These are phyloP conservation scores for Ochotona curzoniae DNA, from an alignment of 2,113 vertebrate genomes.

Conservation along the genomic window DNA sequence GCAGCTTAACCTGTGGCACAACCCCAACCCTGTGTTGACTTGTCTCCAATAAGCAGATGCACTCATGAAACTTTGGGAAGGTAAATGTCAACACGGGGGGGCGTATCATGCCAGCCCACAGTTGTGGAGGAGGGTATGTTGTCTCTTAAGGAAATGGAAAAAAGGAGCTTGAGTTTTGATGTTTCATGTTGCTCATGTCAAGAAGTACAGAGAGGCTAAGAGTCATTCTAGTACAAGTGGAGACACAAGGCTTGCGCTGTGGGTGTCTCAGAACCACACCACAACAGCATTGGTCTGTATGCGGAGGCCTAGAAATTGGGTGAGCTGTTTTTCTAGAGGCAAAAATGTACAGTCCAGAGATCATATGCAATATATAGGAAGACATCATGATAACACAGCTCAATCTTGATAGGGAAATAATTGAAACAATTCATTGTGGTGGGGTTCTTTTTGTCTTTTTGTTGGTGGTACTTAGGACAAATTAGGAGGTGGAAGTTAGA, in stretches of 20 bases:
- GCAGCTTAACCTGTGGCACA: no score
- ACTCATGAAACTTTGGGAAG: not conserved
- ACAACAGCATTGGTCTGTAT: not conserved
- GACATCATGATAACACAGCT: not conserved
- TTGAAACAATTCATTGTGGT: not conserved
- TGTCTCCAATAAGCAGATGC: not conserved
- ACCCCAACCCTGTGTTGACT: no score
- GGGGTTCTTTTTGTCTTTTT: not conserved
- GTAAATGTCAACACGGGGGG: not conserved
- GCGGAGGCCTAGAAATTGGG: not conserved
- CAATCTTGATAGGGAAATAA: not conserved
- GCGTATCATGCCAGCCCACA: not conserved
- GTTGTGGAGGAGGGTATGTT: not conserved
- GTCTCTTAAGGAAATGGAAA: not conserved
- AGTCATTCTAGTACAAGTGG: not conserved
- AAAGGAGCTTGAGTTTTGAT: not conserved
- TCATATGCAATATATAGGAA: not conserved
- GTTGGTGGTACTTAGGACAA: not conserved
- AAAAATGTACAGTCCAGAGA: not conserved
- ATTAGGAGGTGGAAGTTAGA: not conserved
- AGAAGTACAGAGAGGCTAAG: not conserved
- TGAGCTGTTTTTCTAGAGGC: not conserved
- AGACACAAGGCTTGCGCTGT: not conserved
- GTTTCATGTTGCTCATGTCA: not conserved
- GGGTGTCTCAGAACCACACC: not conserved